Percentiles rank a stretch among this genome's conserved stretches.
These are phyloP conservation scores for Athene cunicularia DNA, from an alignment of 2,113 vertebrate genomes.

Conservation along the genomic window DNA sequence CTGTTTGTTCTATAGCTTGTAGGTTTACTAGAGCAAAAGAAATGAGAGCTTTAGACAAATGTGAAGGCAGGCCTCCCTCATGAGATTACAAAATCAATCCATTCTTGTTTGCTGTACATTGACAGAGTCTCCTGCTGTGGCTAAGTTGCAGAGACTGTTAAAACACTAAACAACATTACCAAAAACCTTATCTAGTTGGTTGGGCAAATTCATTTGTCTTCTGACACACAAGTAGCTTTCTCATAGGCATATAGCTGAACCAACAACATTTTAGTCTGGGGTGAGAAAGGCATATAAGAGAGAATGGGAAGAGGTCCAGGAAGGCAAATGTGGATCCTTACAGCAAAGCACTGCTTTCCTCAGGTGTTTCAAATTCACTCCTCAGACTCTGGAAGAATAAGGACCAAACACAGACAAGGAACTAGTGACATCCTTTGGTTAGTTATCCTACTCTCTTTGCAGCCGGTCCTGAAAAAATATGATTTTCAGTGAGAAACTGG, in stretches of 20 bases:
- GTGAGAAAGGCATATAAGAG: rapidly evolving
- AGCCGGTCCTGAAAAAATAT: background rate
- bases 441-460: background rate
- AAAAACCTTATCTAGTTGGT: background rate
- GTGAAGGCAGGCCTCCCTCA: conserved; percentile 45
- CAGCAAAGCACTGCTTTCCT: background rate
- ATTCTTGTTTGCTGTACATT: conserved; percentile 52
- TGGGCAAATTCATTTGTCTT: conserved; percentile 15
- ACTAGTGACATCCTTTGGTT: background rate
- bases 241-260: background rate
- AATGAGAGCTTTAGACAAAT: conserved; percentile 53
- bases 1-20: conserved; percentile 36
- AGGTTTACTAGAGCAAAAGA: conserved; percentile 63
- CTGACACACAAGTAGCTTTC: background rate
- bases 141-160: conserved; percentile 30
- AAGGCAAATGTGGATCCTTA: background rate
- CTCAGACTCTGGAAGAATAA: background rate
- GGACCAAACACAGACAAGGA: background rate
- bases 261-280: background rate
- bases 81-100: conserved; percentile 73
- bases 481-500: background rate
- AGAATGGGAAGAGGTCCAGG: background rate
- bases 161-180: conserved; percentile 22
- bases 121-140: conserved; percentile 37
- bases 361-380: background rate